Base-by-base conservation (phyloP, 2,888 invertebrate genomes). In the Dryomyza anilis region DNA sequence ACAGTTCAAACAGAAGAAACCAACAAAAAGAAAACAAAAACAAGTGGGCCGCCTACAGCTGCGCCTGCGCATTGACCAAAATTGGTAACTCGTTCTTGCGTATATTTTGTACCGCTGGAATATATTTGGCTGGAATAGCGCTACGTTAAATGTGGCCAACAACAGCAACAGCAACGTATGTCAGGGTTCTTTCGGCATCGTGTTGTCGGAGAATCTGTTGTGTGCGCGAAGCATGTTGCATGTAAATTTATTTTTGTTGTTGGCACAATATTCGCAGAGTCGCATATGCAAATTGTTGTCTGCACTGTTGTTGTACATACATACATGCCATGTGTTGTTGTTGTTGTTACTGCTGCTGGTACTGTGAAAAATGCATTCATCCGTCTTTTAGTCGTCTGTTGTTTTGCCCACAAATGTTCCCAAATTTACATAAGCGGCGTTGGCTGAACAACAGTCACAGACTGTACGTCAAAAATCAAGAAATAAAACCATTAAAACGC, bases 21-120 rank as follows among this genome's bases (percentile, higher is more conserved):
- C 12, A 12, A 33, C 33, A 12, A 33, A 33, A 33, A 12, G 33
- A 33, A 55, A 55, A 8, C 12, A 36, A 55, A 55, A 55, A 36
- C 58, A 46, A 58, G 58, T 58, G 45, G 46, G 58, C 29, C 29
- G 58, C n/a, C n/a, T n/a, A n/a, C 58, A 58, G 46, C 36, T 55
- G 55, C 55, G 55, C 55, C 55, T 55, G 55, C 55, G 55, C 55
- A 55, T 58, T 58, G 58, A 7, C 58, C 58, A 58, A 58, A 58
- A 30, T 58, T 58, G 58, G 58, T 29, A 58, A 58, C 46, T 58
- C 29, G 58, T 46, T 46, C 21, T 16, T 27, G 43, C 56, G 23
- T 25, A 39, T 19, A 12, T 21, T 45, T 19, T 30, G 19, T 3
- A 29, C 21, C 10, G 19, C 58, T 36, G 14, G 19, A 19, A 19